A percentile compares a stretch with the other conserved stretches of the same genome.
phyloP scores from a whole-genome alignment of 1,140 invertebrate genomes.

The Centruroides sculpturatus region DNA sequence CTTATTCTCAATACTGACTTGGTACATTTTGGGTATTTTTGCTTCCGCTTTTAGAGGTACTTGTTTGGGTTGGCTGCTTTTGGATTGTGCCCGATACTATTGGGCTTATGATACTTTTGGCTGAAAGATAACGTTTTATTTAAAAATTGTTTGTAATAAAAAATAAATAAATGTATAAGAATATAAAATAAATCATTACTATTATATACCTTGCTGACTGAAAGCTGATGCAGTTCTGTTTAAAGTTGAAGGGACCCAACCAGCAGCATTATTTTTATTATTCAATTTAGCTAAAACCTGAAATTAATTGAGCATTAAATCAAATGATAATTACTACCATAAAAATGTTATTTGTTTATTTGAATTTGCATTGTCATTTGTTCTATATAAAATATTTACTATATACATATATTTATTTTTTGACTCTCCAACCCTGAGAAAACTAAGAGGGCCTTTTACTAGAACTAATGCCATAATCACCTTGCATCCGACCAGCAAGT shows the following conservation, averaged over 20 bases:
- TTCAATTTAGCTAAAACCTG: constrained; percentile 50
- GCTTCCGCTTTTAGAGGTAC: background rate
- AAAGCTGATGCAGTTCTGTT: constrained; percentile 74
- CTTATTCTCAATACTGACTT: no score
- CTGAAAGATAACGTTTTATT: background rate
- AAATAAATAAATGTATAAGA: background rate
- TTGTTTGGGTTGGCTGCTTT: background rate
- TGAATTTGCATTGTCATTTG: no score
- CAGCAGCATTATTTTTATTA: constrained; percentile 78
- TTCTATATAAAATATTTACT: background rate
- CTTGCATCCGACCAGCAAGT: no score
- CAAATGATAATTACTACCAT: no score
- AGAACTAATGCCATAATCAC: no score
- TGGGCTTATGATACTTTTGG: background rate
- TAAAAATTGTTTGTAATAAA: background rate
- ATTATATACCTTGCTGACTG: constrained; percentile 46
- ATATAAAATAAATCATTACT: background rate
- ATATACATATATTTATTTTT: background rate
- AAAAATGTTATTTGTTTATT: no score
- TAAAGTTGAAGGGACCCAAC: constrained; percentile 84
- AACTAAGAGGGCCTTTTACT: no score
- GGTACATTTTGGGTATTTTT: no score
- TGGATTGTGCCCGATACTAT: background rate
- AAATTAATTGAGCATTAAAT: background rate
- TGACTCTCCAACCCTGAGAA: no score